Conservation (phyloP, 2,888 invertebrate species). For the Choristoneura rosaceana region DNA sequence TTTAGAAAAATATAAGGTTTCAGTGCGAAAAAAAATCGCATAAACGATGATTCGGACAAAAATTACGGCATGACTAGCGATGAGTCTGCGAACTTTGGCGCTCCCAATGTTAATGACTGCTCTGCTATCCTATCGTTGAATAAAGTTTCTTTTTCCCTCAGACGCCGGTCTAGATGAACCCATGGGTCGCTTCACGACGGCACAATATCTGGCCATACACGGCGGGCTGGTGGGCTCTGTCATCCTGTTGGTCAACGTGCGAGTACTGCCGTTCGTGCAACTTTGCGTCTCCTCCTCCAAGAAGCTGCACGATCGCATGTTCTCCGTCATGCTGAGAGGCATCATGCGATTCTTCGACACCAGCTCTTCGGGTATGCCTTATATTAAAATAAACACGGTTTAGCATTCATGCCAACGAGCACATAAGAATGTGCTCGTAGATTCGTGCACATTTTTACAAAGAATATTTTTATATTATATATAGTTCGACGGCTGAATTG, state of each 20-base stretch:
- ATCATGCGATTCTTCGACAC: slow-evolving; percentile 91
- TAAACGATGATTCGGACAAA: too few species aligned
- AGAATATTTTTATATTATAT: not conserved
- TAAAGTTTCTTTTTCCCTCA: slow-evolving; percentile 43
- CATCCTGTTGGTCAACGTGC: slow-evolving; percentile 84
- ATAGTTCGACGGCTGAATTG: not conserved
- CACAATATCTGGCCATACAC: slow-evolving; percentile 87
- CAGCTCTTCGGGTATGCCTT: slow-evolving; percentile 87
- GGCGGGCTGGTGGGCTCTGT: slow-evolving; percentile 80
- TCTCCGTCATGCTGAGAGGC: slow-evolving; percentile 81
- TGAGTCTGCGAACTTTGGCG: too few species aligned
- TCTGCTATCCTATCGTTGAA: not conserved
- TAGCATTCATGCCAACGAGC: not conserved
- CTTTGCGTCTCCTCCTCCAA: slow-evolving; percentile 88
- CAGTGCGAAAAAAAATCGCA: too few species aligned
- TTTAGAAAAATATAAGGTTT: too few species aligned
- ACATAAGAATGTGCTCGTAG: too few species aligned
- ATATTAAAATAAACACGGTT: not conserved
- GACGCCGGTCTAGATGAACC: slow-evolving; percentile 69
- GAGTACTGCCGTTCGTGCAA: slow-evolving; percentile 88
- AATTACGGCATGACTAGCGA: too few species aligned
- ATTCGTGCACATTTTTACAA: too few species aligned
- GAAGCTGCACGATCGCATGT: slow-evolving; percentile 90
- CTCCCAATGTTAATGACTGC: too few species aligned
- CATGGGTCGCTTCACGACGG: slow-evolving; percentile 73